Evolutionary conservation across 53 echinoderm and acorn worm genomes (phyloP).

Genomic region (Luidia sarsii): DNA sequence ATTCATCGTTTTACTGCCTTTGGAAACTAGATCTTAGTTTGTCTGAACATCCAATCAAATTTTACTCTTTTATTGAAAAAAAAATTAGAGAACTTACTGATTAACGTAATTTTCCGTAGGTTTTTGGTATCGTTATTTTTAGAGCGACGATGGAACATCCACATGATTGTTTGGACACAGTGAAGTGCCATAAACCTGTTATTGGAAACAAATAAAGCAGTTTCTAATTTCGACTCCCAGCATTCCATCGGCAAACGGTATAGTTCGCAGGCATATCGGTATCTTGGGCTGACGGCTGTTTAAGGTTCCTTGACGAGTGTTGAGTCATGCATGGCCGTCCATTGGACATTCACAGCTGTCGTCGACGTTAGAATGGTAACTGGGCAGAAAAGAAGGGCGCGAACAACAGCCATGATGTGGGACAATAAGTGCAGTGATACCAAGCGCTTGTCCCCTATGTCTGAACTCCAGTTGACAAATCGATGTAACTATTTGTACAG

Average conservation of each 20-base stretch:
- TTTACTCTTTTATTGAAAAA: no score
- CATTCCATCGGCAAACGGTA: conserved; percentile 21
- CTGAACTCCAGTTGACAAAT: no score
- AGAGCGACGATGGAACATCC: no score
- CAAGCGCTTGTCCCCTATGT: no score
- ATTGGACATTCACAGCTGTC: neutral
- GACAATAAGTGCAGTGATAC: no score
- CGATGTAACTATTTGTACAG: conserved; percentile 44
- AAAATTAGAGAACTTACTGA: no score
- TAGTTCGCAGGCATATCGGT: neutral
- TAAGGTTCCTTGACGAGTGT: neutral
- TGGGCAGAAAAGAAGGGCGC: neutral
- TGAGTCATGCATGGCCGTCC: neutral
- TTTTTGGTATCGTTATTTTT: no score
- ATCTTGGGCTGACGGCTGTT: conserved; percentile 11
- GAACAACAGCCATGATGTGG: no score
- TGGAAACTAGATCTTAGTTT: no score
- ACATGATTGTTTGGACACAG: neutral
- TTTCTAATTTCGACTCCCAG: conserved; percentile 1
- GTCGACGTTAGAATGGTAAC: neutral
- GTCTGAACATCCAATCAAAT: no score
- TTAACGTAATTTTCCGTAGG: no score
- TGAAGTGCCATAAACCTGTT: neutral
- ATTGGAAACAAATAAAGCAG: conserved; percentile 3
- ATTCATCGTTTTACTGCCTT: no score